phyloP scores from a whole-genome alignment of 2,797 vertebrate genomes.

The Helostoma temminkii region DNA sequence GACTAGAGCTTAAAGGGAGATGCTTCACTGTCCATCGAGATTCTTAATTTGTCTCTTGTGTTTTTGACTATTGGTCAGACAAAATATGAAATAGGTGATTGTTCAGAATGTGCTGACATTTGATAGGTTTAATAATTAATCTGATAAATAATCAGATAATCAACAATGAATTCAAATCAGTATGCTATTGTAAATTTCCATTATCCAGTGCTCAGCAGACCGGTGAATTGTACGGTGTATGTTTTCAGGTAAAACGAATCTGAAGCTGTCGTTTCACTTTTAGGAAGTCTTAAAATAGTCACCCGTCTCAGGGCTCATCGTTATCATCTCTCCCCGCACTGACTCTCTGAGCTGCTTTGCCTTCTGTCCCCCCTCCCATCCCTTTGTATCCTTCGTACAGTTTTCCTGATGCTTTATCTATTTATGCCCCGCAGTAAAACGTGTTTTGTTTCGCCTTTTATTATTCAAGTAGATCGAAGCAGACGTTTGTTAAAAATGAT shows the following conservation, averaged over 20 bases:
- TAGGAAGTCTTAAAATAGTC: slow-evolving; percentile 68
- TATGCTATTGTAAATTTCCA: slow-evolving; percentile 5
- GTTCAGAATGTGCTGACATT: not conserved
- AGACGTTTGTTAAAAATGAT: slow-evolving; percentile 57
- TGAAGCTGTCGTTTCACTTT: slow-evolving; percentile 60
- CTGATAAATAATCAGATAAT: not conserved
- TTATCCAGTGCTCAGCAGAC: slow-evolving; percentile 21
- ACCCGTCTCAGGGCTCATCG: slow-evolving; percentile 63
- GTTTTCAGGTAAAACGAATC: slow-evolving; percentile 40
- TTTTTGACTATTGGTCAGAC: not conserved
- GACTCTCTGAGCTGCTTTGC: slow-evolving; percentile 32
- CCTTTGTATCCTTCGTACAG: not conserved
- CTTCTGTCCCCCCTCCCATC: slow-evolving; percentile 19
- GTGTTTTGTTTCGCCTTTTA: slow-evolving; percentile 39
- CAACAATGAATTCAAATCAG: not conserved
- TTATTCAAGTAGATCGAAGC: slow-evolving; percentile 58
- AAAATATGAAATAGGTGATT: not conserved
- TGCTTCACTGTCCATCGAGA: no score
- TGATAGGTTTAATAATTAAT: not conserved
- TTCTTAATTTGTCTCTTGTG: not conserved
- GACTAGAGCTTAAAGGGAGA: no score
- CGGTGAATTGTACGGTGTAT: slow-evolving; percentile 14
- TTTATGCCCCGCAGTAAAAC: slow-evolving; percentile 29
- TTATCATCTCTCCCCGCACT: slow-evolving; percentile 58
- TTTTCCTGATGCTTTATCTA: slow-evolving; percentile 51